Base-by-base conservation (phyloP, 2,113 vertebrate genomes). In the Mustela nigripes region DNA sequence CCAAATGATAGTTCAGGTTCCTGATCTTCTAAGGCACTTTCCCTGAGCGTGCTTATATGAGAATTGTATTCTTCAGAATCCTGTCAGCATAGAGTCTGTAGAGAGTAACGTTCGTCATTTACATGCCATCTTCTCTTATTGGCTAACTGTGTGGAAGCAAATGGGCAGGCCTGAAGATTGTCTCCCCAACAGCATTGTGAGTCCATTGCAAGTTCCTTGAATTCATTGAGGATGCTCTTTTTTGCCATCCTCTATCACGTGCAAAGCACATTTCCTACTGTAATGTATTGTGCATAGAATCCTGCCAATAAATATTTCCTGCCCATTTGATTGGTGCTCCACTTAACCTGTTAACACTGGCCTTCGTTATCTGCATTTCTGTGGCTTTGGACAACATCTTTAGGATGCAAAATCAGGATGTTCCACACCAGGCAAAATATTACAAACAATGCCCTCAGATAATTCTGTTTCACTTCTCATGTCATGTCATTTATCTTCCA, bases 21-120 rank as follows among this genome's bases (percentile, higher is more conserved):
- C 63, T 85, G 8, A 28, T 86, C 24, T 3, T 84, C 45, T 63
- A 6, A 87, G n/a, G 16, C 14, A 86, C 22, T 82, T 88, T 80
- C 58, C 69, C 53, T 65, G 58, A 93, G 85, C 15, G 14, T n/a
- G 65, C 48, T 87, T 50, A 26, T 73, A 60, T 94, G 87, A 96
- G 93, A 96, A 95, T 81, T 16, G 10, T 8, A 53, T 97, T 89
- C 86, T 73, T 94, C 69, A 84, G 58, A 74, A 84, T 94, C 48
- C 56, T 6, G 1, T 94, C 90, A 95, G 19, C 80, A 67, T 53
- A 50, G 53, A 65, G 8, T 92, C 74, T 83, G 2, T 56, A 76
- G 63, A 45, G 26, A 31, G 16, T 95, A 58, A 71, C n/a, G 42
- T 96, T 83, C 69, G 15, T 92, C 22, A 84, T 87, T 91, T 92